Evolutionary conservation across 2,888 invertebrate genomes (phyloP).

Genomic region (Elmis aenea): DNA sequence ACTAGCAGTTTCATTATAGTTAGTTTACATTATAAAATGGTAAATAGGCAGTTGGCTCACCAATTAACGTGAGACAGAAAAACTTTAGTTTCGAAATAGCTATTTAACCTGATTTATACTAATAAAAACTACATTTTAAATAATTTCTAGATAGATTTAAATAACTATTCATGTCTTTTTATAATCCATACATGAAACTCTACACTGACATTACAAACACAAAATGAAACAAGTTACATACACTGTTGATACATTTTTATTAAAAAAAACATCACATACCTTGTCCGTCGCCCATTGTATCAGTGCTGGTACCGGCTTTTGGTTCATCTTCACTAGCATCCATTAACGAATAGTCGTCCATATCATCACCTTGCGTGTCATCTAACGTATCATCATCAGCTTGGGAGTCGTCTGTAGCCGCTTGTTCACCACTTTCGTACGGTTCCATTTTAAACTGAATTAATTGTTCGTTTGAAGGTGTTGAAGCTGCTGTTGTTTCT

Average conservation of each 20-base stretch:
- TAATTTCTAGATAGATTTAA: too few species aligned
- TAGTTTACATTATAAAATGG: too few species aligned
- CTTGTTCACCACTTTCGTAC: slow-evolving; percentile 34
- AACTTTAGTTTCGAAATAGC: too few species aligned
- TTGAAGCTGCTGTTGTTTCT: background rate
- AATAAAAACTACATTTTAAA: too few species aligned
- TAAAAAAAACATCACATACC: slow-evolving; percentile 38
- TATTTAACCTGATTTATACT: too few species aligned
- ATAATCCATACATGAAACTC: too few species aligned
- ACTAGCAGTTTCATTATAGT: too few species aligned
- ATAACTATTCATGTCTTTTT: too few species aligned
- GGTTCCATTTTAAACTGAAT: slow-evolving; percentile 45
- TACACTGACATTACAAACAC: too few species aligned
- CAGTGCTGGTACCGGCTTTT: slow-evolving; percentile 43
- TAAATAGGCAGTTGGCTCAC: too few species aligned
- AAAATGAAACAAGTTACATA: too few species aligned
- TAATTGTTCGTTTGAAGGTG: slow-evolving; percentile 17
- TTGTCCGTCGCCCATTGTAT: slow-evolving; percentile 43
- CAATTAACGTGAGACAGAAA: too few species aligned
- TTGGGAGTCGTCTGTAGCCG: slow-evolving; percentile 37
- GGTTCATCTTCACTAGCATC: slow-evolving; percentile 41
- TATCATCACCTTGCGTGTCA: slow-evolving; percentile 33
- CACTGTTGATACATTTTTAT: slow-evolving; percentile 13
- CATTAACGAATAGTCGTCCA: slow-evolving; percentile 42
- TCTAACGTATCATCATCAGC: slow-evolving; percentile 37